These are phyloP conservation scores for Hemiprocne comata DNA, from an alignment of 2,113 vertebrate genomes.

Conservation along the genomic window DNA sequence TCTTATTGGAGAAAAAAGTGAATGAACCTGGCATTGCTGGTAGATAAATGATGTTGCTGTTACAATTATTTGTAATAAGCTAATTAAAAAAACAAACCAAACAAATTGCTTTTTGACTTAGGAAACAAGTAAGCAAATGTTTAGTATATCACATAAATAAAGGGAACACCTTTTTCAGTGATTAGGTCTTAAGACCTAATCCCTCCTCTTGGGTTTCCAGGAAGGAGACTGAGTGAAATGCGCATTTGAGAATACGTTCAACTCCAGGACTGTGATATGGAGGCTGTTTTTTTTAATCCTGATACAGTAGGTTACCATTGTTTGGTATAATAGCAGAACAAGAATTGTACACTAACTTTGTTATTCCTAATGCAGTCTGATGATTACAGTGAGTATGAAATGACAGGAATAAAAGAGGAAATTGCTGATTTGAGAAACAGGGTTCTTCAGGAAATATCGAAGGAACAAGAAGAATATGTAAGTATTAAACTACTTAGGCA, in stretches of 20 bases:
- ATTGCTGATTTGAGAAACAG: constrained; percentile 69
- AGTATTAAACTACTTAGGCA: constrained; percentile 45
- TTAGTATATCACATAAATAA: not conserved
- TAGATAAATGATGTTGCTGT: not conserved
- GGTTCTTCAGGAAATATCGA: constrained; percentile 78
- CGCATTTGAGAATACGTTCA: not conserved
- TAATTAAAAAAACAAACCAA: not conserved
- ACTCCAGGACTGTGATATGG: not conserved
- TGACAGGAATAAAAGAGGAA: constrained; percentile 78
- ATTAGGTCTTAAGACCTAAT: not conserved
- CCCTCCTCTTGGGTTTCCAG: not conserved
- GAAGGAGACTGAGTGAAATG: not conserved
- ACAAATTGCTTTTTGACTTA: not conserved
- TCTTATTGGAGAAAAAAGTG: not conserved
- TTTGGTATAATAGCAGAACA: not conserved
- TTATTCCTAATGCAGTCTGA: constrained; percentile 68
- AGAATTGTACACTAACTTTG: not conserved
- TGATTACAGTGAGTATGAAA: constrained; percentile 74
- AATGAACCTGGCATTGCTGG: not conserved
- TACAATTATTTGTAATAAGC: not conserved
- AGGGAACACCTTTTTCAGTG: not conserved
- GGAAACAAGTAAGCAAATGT: not conserved
- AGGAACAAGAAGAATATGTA: constrained; percentile 83
- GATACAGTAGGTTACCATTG: not conserved
- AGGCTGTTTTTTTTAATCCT: not conserved